A percentile compares a stretch with the other conserved stretches of the same genome.
Evolutionary conservation across 1,140 invertebrate genomes (phyloP).

Genomic region (Campoletis sonorensis): DNA sequence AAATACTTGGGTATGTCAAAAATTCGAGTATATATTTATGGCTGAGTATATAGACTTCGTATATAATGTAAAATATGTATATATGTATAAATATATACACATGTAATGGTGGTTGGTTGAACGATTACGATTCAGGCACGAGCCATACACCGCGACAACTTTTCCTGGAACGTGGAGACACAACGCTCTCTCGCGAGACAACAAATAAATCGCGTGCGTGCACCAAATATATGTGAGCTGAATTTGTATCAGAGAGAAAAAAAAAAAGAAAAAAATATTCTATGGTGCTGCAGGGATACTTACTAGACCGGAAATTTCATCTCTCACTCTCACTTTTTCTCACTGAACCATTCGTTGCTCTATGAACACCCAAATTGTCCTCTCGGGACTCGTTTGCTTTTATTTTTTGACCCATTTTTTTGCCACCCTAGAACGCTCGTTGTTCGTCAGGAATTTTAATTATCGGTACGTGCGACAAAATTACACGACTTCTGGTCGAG

Average conservation of each 20-base stretch:
- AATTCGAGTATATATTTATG: background rate
- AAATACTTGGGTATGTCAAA: background rate
- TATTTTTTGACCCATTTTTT: background rate
- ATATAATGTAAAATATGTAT: background rate
- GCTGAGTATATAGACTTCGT: background rate
- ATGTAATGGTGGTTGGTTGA: slow-evolving; percentile 16
- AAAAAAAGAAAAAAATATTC: background rate
- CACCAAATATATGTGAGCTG: slow-evolving; percentile 34
- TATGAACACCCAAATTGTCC: background rate
- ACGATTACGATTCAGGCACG: slow-evolving; percentile 42
- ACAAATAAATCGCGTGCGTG: slow-evolving; percentile 28
- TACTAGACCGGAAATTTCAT: slow-evolving; percentile 23
- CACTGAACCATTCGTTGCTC: background rate
- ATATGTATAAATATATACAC: background rate
- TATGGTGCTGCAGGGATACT: background rate
- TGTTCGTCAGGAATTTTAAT: too few relatives aligned
- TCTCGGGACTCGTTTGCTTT: background rate
- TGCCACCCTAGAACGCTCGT: too few relatives aligned
- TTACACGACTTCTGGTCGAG: too few relatives aligned
- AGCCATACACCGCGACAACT: slow-evolving; percentile 31
- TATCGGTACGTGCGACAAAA: too few relatives aligned
- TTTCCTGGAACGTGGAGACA: slow-evolving; percentile 41
- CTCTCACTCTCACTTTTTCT: slow-evolving; percentile 24
- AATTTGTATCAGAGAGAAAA: slow-evolving; percentile 18
- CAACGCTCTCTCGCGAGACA: slow-evolving; percentile 1